These are phyloP conservation scores for Sisor rabdophorus DNA, from an alignment of 2,113 vertebrate genomes.

Conservation along the genomic window DNA sequence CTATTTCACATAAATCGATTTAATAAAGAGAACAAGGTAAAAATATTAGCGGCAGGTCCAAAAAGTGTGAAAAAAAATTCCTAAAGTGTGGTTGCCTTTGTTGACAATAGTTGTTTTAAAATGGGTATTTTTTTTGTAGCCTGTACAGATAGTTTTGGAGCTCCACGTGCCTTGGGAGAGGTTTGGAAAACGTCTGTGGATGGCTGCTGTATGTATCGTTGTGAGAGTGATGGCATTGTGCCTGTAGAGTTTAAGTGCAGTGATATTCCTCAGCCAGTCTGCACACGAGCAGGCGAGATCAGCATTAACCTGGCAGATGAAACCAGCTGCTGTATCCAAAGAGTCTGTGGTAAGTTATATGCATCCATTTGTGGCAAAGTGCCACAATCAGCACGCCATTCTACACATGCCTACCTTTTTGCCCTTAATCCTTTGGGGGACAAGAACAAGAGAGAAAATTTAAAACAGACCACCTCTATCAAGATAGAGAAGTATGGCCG, in stretches of 20 bases:
- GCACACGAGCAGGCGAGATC: conserved; percentile 78
- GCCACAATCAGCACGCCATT: no score
- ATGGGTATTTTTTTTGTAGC: conserved; percentile 67
- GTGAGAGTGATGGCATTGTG: conserved; percentile 80
- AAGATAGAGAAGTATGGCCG: no score
- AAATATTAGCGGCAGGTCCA: no score
- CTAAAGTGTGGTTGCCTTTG: neutral
- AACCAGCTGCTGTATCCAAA: conserved; percentile 82
- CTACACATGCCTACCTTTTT: neutral
- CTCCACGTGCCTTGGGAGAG: conserved; percentile 81
- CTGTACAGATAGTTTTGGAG: conserved; percentile 85
- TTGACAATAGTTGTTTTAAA: neutral
- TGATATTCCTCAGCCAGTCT: conserved; percentile 56
- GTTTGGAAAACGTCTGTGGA: conserved; percentile 83
- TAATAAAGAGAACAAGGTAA: no score
- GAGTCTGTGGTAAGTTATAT: conserved; percentile 80
- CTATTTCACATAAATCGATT: no score
- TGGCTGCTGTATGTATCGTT: conserved; percentile 86
- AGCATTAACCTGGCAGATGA: conserved; percentile 76
- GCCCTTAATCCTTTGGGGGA: neutral
- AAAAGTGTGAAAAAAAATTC: neutral
- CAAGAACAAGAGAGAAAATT: neutral
- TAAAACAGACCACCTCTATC: no score
- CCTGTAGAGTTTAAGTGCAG: conserved; percentile 81
- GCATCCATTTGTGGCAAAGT: neutral